Base-by-base conservation (phyloP, 1,140 invertebrate species). In the Luehdorfia chinensis region DNA sequence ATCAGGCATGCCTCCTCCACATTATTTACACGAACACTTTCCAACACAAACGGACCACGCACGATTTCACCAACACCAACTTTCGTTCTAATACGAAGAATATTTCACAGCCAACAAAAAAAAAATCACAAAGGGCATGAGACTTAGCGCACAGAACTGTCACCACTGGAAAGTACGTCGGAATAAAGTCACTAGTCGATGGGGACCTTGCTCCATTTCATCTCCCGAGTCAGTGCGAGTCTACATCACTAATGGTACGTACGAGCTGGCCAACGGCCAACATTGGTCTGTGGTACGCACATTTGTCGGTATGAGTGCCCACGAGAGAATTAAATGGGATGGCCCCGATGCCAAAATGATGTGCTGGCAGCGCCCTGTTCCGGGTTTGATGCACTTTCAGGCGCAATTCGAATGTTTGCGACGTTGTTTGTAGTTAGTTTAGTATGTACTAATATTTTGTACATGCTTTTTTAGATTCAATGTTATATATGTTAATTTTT, bases 191-290 rank as follows among this genome's bases (percentile, higher is more conserved):
- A 39, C 33, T n/a, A n/a, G n/a, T n/a, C n/a, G n/a, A n/a, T n/a
- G n/a, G n/a, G n/a, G 58, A 71, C 68, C 68, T 72, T 72, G 71
- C 48, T 66, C 68, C 61, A 72, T 67, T 72, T 66, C 43, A 41
- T 53, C 27, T 11, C 45, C 37, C 25, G 19, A 45, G 36, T 44
- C 46, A 59, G 56, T 46, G 48, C 45, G 51, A n/a, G n/a, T n/a
- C n/a, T n/a, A n/a, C 6, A 19, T 25, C 19, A 23, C 44, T 12
- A 12, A 13, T 15, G 30, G 2, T n/a, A n/a, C 3, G 37, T 23
- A 9, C 13, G 11, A 15, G 13, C 21, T 30, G 27, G 23, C 27
- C 8, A n/a, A 11, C 39, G 44, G 63, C 65, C 68, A 68, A 62
- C 30, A 23, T 3, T 7, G 9, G n/a, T n/a, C n/a, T n/a, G n/a